A percentile compares a stretch with the other conserved stretches of the same genome.
These are phyloP conservation scores for Euwallacea fornicatus DNA, from an alignment of 1,140 invertebrate species.

Conservation along the genomic window DNA sequence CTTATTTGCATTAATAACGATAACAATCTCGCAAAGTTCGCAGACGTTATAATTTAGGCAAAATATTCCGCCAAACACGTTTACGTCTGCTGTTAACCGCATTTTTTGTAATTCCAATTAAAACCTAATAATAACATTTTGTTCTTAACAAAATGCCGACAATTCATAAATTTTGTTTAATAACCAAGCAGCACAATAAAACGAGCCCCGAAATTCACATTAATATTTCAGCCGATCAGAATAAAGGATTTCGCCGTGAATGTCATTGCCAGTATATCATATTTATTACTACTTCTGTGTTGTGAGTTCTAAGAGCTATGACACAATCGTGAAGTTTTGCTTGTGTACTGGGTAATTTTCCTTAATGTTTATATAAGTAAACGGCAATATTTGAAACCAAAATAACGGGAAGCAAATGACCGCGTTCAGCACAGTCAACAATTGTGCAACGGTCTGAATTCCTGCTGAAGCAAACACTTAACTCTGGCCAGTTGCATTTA, in stretches of 20 bases:
- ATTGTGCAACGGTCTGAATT: no score
- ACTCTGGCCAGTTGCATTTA: no score
- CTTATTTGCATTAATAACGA: slow-evolving; percentile 6
- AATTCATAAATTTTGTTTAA: slow-evolving; percentile 26
- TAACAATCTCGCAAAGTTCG: slow-evolving; percentile 5
- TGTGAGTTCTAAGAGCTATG: no score
- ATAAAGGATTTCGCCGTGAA: slow-evolving; percentile 8
- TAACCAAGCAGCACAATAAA: slow-evolving; percentile 6
- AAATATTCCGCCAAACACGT: slow-evolving; percentile 20
- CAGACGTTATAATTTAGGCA: slow-evolving; percentile 16
- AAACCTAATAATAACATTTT: slow-evolving; percentile 23
- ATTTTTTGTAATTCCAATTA: slow-evolving; percentile 25
- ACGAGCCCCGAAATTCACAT: not conserved
- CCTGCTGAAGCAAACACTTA: no score
- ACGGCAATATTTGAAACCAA: no score
- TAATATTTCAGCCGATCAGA: not conserved
- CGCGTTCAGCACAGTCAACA: no score
- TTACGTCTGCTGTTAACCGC: slow-evolving; percentile 20
- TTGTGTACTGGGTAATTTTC: no score
- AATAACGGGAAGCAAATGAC: no score
- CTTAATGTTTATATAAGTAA: no score
- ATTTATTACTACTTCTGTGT: no score
- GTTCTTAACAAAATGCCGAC: slow-evolving; percentile 23
- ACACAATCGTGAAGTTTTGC: no score
- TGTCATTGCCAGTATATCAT: slow-evolving; percentile 16